phyloP scores from a whole-genome alignment of 2,113 vertebrate genomes.

The Propithecus coquereli region DNA sequence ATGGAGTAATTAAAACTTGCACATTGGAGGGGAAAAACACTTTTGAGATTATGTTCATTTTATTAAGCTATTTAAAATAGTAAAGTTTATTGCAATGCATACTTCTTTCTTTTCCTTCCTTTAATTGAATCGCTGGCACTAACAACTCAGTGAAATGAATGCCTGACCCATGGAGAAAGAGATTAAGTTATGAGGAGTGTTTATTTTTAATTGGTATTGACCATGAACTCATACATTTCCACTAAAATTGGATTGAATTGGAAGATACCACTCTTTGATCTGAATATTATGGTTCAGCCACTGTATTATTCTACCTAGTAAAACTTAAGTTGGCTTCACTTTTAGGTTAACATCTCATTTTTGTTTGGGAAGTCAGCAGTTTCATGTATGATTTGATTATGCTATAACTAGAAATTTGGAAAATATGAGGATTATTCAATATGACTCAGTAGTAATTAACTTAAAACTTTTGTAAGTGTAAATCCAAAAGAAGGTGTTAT shows the following conservation, averaged over 20 bases:
- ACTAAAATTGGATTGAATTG: constrained; percentile 45
- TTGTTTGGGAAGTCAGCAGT: neutral
- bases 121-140: constrained; percentile 75
- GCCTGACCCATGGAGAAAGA: constrained; percentile 64
- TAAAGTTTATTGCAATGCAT: constrained; percentile 73
- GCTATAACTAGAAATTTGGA: neutral
- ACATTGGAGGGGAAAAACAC: constrained; percentile 65
- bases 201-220: constrained; percentile 71
- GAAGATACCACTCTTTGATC: constrained; percentile 40
- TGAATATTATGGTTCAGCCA: constrained; percentile 40
- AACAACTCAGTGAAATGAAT: constrained; percentile 71
- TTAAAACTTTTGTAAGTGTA: neutral
- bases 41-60: constrained; percentile 76
- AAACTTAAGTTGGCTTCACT: neutral
- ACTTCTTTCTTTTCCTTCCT: constrained; percentile 56
- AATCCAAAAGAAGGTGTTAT: neutral
- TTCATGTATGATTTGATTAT: neutral
- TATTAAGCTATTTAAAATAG: constrained; percentile 80
- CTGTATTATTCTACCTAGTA: neutral
- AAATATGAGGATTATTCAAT: neutral
- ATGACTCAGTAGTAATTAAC: neutral
- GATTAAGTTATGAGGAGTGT: constrained; percentile 50
- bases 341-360: neutral
- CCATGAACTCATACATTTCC: constrained; percentile 51
- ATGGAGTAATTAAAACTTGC: constrained; percentile 78